Evolutionary conservation across 2,888 invertebrate species (phyloP).

Genomic region (Nysson spinosus): DNA sequence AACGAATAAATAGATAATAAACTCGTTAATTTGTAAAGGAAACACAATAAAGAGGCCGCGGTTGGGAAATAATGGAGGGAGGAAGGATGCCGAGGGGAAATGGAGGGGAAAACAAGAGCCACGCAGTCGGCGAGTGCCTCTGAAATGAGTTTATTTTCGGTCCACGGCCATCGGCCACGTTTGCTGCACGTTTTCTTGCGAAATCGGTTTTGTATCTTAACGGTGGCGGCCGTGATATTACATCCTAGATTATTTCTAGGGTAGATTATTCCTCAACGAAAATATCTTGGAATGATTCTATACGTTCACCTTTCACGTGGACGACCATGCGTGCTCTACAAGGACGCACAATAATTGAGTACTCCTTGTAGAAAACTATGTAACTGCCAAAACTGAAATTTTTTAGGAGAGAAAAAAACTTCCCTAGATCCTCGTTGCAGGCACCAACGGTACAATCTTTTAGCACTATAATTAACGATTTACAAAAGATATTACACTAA

Average conservation of each 20-base stretch:
- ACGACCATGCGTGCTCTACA: neutral
- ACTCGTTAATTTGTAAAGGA: neutral
- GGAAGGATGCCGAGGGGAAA: neutral
- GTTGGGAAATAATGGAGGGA: conserved; percentile 6
- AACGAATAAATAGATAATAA: neutral
- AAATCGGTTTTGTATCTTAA: conserved; percentile 65
- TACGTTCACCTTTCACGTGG: neutral
- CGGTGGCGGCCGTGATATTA: conserved; percentile 30
- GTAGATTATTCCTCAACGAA: conserved; percentile 6
- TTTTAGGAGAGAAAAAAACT: too few relatives aligned
- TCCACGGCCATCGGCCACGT: conserved; percentile 59
- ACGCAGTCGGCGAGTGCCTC: conserved; percentile 49
- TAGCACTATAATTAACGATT: too few relatives aligned
- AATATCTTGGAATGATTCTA: conserved; percentile 7
- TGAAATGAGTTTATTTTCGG: conserved; percentile 57
- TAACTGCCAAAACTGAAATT: too few relatives aligned
- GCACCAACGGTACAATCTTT: too few relatives aligned
- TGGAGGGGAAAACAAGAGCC: conserved; percentile 33
- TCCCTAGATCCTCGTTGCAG: too few relatives aligned
- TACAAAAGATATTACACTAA: too few relatives aligned
- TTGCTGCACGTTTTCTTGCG: conserved; percentile 63
- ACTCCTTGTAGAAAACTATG: too few relatives aligned
- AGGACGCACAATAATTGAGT: neutral
- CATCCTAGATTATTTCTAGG: conserved; percentile 48
- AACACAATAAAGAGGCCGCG: conserved; percentile 2